These are phyloP conservation scores for Rhagophthalmus giganteus DNA, from an alignment of 2,888 invertebrate genomes.

Conservation along the genomic window DNA sequence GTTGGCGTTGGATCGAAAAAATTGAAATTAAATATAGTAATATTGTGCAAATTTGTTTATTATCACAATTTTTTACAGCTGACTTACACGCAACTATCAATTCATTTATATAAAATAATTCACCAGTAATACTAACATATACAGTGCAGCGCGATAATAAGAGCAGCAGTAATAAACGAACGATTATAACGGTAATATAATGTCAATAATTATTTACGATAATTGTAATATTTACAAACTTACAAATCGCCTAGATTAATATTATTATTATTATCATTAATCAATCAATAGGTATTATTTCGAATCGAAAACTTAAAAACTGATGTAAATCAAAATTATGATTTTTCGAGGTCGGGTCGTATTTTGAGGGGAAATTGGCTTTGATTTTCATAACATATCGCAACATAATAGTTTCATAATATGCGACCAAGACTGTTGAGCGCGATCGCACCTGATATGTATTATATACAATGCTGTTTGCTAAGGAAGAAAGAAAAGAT, in stretches of 20 bases:
- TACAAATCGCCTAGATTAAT: conserved; percentile 29
- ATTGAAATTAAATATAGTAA: background rate
- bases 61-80: conserved; percentile 57
- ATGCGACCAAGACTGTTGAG: conserved; percentile 18
- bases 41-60: conserved; percentile 56
- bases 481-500: background rate
- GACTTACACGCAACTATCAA: conserved; percentile 51
- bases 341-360: too few relatives aligned
- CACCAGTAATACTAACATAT: conserved; percentile 45
- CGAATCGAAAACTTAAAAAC: background rate
- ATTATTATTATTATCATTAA: background rate
- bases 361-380: too few relatives aligned
- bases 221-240: conserved; percentile 38
- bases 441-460: conserved; percentile 24
- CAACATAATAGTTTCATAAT: too few relatives aligned
- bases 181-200: conserved; percentile 33
- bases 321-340: background rate
- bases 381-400: too few relatives aligned
- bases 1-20: background rate
- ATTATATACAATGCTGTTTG: conserved; percentile 23
- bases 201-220: conserved; percentile 33
- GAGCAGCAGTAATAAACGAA: conserved; percentile 38
- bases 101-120: conserved; percentile 48
- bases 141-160: conserved; percentile 38
- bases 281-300: background rate